A percentile compares a stretch with the other conserved stretches of the same genome.
Conservation (phyloP, 2,113 vertebrate species). For the Ardeotis arabs region DNA sequence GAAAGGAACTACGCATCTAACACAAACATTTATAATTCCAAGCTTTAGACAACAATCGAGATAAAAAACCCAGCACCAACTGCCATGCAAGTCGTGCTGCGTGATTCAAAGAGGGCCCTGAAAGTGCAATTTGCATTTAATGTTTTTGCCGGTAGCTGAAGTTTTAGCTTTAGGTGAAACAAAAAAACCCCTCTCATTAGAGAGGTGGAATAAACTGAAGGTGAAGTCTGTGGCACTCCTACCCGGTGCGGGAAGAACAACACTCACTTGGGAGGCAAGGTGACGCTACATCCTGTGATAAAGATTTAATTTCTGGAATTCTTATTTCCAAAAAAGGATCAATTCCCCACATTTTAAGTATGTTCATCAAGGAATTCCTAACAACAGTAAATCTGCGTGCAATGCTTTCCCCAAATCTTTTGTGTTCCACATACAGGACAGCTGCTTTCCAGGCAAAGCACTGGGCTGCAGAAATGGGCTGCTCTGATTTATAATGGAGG, state of each 20-base stretch:
- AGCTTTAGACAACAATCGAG: background rate
- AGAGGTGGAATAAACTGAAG: background rate
- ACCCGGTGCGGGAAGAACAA: background rate
- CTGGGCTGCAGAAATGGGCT: background rate
- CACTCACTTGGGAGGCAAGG: background rate
- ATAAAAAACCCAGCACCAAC: background rate
- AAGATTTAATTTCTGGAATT: background rate
- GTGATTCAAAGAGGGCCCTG: background rate
- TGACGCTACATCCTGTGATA: background rate
- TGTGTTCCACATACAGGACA: background rate
- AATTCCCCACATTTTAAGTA: background rate
- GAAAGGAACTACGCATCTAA: background rate
- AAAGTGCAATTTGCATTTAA: conserved; percentile 17
- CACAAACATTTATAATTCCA: conserved; percentile 16
- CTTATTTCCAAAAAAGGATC: background rate
- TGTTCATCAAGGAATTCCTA: background rate
- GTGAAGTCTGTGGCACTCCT: background rate
- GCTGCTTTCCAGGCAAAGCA: background rate
- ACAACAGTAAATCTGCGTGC: background rate
- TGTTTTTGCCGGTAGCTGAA: background rate
- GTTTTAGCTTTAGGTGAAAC: background rate
- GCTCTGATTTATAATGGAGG: background rate
- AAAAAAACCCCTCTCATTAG: background rate
- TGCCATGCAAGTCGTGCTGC: background rate
- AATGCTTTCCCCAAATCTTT: background rate